Conservation (phyloP, 2,888 invertebrate genomes). For the Caenorhabditis sulstoni region DNA sequence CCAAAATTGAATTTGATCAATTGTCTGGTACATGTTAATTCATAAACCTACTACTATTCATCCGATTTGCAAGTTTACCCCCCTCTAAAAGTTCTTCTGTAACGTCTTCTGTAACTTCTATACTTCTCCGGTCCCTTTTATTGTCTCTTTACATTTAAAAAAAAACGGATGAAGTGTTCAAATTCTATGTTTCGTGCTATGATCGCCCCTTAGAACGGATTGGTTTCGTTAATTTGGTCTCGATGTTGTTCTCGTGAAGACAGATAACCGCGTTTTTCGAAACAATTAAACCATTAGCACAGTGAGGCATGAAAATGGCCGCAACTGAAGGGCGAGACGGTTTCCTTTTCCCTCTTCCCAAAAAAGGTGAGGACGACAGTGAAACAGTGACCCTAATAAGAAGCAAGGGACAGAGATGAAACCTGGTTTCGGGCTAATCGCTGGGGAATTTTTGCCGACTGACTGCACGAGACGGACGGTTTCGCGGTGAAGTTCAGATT, state of each 20-base stretch:
- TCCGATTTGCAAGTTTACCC: background rate
- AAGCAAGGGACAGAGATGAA: constrained; percentile 23
- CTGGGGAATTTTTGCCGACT: constrained; percentile 28
- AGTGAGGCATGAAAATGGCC: constrained; percentile 53
- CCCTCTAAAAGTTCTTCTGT: constrained; percentile 14
- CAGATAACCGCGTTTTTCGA: constrained; percentile 30
- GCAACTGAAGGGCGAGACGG: background rate
- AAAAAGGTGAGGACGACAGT: constrained; percentile 36
- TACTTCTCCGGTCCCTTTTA: background rate
- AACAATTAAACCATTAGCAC: constrained; percentile 54
- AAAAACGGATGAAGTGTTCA: too few relatives aligned
- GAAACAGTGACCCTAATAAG: constrained; percentile 57
- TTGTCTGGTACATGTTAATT: constrained; percentile 7
- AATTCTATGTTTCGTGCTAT: background rate
- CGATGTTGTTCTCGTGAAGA: constrained; percentile 16
- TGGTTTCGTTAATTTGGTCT: constrained; percentile 13
- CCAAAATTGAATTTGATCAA: background rate
- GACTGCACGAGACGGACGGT: constrained; percentile 32
- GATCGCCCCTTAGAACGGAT: background rate
- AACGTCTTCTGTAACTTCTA: too few relatives aligned
- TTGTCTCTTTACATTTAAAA: too few relatives aligned
- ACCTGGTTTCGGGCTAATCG: constrained; percentile 53
- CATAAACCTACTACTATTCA: background rate
- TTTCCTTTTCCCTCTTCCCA: constrained; percentile 18
- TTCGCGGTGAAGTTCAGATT: constrained; percentile 12